A percentile compares a stretch with the other conserved stretches of the same genome.
Conservation (phyloP, 2,888 invertebrate genomes). For the Thera obeliscata region DNA sequence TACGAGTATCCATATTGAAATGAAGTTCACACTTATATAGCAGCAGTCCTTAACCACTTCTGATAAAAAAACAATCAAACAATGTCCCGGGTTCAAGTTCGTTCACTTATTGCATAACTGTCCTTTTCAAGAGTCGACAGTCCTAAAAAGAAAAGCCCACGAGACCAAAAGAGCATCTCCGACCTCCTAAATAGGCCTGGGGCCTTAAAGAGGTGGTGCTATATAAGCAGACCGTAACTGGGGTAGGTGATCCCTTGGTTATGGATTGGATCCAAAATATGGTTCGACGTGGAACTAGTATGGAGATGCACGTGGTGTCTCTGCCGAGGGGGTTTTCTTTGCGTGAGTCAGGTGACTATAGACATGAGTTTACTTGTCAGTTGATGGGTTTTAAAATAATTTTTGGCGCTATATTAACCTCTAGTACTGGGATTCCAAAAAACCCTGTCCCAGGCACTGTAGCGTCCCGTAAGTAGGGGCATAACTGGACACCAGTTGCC, state of each 20-base stretch:
- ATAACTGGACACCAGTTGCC: too few species aligned
- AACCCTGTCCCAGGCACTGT: too few species aligned
- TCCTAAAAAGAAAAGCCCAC: conserved; percentile 69
- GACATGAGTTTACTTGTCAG: too few species aligned
- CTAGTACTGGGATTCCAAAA: too few species aligned
- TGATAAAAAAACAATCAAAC: conserved; percentile 41
- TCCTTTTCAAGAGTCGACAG: conserved; percentile 54
- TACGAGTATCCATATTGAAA: conserved; percentile 29
- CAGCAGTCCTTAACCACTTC: conserved; percentile 41
- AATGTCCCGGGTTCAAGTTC: conserved; percentile 33
- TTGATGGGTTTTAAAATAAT: too few species aligned
- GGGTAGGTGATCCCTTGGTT: conserved; percentile 65
- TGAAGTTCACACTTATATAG: conserved; percentile 28
- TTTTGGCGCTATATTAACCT: too few species aligned
- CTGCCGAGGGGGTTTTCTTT: conserved; percentile 54
- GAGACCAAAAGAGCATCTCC: conserved; percentile 68
- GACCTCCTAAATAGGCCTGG: conserved; percentile 61
- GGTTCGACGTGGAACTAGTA: conserved; percentile 61
- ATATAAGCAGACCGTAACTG: conserved; percentile 60
- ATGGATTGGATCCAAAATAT: conserved; percentile 79
- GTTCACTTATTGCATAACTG: conserved; percentile 57
- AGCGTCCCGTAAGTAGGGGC: too few species aligned
- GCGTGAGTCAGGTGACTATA: conserved; percentile 30
- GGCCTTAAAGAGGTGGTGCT: conserved; percentile 64
- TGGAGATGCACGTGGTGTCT: conserved; percentile 76